These are phyloP conservation scores for Pseudomyrmex dendroicus DNA, from an alignment of 1,140 invertebrate species.

Conservation along the genomic window DNA sequence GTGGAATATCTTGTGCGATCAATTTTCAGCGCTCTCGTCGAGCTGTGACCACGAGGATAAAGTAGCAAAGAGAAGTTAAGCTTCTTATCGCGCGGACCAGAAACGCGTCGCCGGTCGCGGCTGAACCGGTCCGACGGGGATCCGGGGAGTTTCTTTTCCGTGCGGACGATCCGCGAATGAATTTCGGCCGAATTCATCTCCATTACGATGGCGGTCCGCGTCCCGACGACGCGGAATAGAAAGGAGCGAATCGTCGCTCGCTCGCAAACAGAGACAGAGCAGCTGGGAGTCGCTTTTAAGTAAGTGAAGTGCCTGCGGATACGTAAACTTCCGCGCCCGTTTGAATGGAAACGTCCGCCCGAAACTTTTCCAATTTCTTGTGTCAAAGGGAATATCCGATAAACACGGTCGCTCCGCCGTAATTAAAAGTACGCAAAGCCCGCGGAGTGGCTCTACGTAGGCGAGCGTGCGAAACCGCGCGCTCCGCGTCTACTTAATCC, in stretches of 20 bases:
- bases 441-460: constrained; percentile 2
- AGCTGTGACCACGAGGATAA: constrained; percentile 24
- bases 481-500: constrained; percentile 56
- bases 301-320: constrained; percentile 25
- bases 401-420: constrained; percentile 63
- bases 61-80: constrained; percentile 53
- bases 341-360: constrained; percentile 41
- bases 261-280: constrained; percentile 37
- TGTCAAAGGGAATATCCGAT: constrained; percentile 65
- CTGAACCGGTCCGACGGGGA: constrained; percentile 18
- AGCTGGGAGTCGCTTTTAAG: constrained; percentile 52
- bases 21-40: constrained; percentile 40
- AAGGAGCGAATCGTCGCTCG: constrained; percentile 15
- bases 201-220: constrained; percentile 3
- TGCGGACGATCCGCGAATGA: constrained; percentile 14
- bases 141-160: constrained; percentile 12
- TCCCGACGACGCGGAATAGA: not conserved
- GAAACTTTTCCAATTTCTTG: constrained; percentile 75
- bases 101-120: constrained; percentile 25
- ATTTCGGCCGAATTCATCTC: constrained; percentile 51
- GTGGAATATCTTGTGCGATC: constrained; percentile 22
- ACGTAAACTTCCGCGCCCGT: constrained; percentile 15
- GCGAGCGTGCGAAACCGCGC: constrained; percentile 18
- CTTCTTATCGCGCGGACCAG: constrained; percentile 50
- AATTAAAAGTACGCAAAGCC: constrained; percentile 63